Evolutionary conservation across 2,113 vertebrate species (phyloP), one percentile per base, ranked within the genome.

Genomic region (Zosterops lateralis): DNA sequence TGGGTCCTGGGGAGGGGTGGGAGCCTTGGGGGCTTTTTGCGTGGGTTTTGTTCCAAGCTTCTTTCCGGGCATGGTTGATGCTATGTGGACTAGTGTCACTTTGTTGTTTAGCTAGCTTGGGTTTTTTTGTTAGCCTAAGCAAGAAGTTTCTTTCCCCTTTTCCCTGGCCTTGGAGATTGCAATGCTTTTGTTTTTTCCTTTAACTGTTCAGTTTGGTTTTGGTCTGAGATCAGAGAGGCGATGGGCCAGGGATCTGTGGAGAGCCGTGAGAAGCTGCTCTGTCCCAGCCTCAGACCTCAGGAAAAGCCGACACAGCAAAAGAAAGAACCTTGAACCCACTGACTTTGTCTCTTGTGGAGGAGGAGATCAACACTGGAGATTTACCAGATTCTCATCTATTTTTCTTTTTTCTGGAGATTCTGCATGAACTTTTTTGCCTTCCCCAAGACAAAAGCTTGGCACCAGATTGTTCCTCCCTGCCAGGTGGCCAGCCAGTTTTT

Each of bases 1-100:
- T 15, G 21, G 44, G 16, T 38, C 12, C 16, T 5, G 12, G 16
- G 6, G 5, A 50, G 28, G 12, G 12, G 5, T 8, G 2, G 16
- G 28, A 76, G 7, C 16, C 34, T 50, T 50, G 21, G 9, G 12
- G 12, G 12, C 16, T 38, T 51, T 51, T 48, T 48, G 47, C 12
- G 21, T 24, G 47, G 21, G 28, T 21, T 61, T 61, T 38, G 12
- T 61, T 61, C 57, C 29, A 76, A 50, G 28, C 34, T 28, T 76
- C 34, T 11, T 12, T 11, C 56, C 0, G 3, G 34, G 34, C 44
- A 8, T 38, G 28, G 12, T 48, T 1, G 1, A 12, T 25, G 16
- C 28, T 7, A 38, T 25, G 9, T 6, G 7, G 34, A 50, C 29
- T 38, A 29, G 13, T 0, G 1, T 50, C 61, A 40, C 34, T 61